Base-by-base conservation (phyloP, 2,113 vertebrate species). In the Carlito syrichta region DNA sequence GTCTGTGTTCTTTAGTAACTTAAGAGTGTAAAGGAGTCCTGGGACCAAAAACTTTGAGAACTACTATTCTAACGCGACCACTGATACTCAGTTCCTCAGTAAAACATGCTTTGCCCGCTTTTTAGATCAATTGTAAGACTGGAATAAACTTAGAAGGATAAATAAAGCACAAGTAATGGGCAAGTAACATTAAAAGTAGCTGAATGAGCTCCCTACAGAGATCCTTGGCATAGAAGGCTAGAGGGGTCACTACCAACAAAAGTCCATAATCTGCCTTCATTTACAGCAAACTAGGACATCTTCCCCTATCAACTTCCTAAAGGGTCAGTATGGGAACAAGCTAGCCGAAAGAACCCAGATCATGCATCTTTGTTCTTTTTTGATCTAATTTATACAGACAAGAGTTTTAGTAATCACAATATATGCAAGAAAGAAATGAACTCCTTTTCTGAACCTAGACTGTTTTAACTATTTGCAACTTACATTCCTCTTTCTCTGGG, bases 321-420 rank as follows among this genome's bases (percentile, higher is more conserved):
- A 78, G 10, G 22, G 38, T 82, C 48, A 60, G 8, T 32, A 11
- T 25, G 76, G 66, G 38, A 71, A 95, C 17, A 77, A 73, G 35
- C 16, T 62, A 93, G 79, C 25, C 35, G 92, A 93, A 11, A 81
- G 12, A 85, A 88, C 8, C 35, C 63, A 60, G 54, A 73, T 38
- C 48, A 83, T 16, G 8, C 52, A 82, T 76, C 19, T 92, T 69
- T 68, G 54, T 32, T 54, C 63, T 95, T 79, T 86, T 78, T 30
- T 66, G 11, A 71, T 60, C 40, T 30, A 86, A 90, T n/a, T 14
- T 84, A 69, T 43, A n/a, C 10, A 92, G 6, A 54, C 6, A 89
- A 13, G 16, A 54, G 22, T 96, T 73, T 96, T 76, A 63, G 35
- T 68, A 96, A 62, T 60, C 95, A 13, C 94, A 91, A 78, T 43